A percentile compares a stretch with the other conserved stretches of the same genome.
These are phyloP conservation scores for Gonioctena quinquepunctata DNA, from an alignment of 1,140 invertebrate genomes.

Conservation along the genomic window DNA sequence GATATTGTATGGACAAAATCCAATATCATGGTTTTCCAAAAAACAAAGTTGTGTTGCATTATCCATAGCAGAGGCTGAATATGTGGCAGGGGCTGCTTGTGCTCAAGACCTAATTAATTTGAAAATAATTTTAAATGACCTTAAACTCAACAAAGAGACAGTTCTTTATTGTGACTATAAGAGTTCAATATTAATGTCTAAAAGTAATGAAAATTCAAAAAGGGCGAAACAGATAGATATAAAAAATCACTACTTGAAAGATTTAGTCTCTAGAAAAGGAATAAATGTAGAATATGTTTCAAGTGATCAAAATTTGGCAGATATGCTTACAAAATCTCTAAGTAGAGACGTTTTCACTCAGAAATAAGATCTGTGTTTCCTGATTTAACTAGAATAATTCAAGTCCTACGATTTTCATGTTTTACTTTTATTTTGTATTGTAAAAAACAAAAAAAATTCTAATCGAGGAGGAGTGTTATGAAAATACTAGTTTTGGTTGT, in stretches of 20 bases:
- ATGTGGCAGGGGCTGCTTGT: not conserved
- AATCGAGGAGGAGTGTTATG: too few species aligned
- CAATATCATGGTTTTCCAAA: not conserved
- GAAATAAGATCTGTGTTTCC: too few species aligned
- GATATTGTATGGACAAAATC: not conserved
- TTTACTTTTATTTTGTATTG: too few species aligned
- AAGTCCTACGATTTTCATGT: too few species aligned
- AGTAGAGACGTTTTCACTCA: not conserved
- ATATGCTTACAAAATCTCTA: constrained; percentile 7
- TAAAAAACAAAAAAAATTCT: too few species aligned
- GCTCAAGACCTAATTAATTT: constrained; percentile 7
- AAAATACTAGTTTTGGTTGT: too few species aligned
- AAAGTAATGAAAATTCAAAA: constrained; percentile 5
- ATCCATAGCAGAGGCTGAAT: not conserved
- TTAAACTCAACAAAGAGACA: not conserved
- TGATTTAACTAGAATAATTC: too few species aligned
- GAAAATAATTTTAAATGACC: constrained; percentile 1
- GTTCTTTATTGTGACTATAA: constrained; percentile 1
- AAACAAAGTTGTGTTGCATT: not conserved
- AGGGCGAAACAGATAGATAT: constrained; percentile 11
- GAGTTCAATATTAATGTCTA: constrained; percentile 7
- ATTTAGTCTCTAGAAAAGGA: not conserved
- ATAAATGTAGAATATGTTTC: constrained; percentile 5
- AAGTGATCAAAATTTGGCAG: not conserved
- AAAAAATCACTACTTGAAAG: not conserved